Evolutionary conservation across 1,140 invertebrate species (phyloP), one percentile per base, ranked within the genome.

Genomic region (Phymorhynchus buccinoides): DNA sequence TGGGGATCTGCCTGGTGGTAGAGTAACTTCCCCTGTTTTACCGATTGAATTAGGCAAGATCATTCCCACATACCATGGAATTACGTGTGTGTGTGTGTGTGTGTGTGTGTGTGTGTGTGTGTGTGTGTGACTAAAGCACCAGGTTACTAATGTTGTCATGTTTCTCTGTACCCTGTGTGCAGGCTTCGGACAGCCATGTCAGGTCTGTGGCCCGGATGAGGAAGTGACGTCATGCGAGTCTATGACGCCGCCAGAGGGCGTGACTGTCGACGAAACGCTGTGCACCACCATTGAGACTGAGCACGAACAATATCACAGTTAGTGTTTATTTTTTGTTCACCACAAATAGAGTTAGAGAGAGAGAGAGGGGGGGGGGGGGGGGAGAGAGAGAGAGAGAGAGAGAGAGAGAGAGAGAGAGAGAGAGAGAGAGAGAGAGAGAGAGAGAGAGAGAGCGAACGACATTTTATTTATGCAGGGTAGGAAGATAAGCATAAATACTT

Each of bases 261-360:
- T 79, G 6, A 16, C 12, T 3, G 18, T 79, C 42, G 22, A 79
- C 4, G 41, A 44, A 27, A 30, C 77, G 9, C 48, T 79, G 39
- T 79, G 77, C 32, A 30, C 77, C 44, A 41, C 14, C 27, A 79
- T 79, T 27, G 77, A 79, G 42, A 52, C 30, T n/a, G 52, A 52
- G 12, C 42, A 79, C 77, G 30, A 52, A 30, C 42, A 48, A 3
- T 79, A 79, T 32, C 77, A 79, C 30, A 52, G 77, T 79, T 1
- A 52, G 77, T 52, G 35, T 12, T 71, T 3, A 27, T 4, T 6
- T 62, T 62, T 12, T 16, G 22, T 27, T 22, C 22, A 27, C 4
- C n/a, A 27, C 18, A 4, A 27, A 22, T 12, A 27, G 56, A 22
- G 56, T 62, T 18, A 27, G 56, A 18, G 44, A 48, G 44, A 48